phyloP scores from a whole-genome alignment of 2,797 vertebrate genomes.

The Sebastes oblongus region DNA sequence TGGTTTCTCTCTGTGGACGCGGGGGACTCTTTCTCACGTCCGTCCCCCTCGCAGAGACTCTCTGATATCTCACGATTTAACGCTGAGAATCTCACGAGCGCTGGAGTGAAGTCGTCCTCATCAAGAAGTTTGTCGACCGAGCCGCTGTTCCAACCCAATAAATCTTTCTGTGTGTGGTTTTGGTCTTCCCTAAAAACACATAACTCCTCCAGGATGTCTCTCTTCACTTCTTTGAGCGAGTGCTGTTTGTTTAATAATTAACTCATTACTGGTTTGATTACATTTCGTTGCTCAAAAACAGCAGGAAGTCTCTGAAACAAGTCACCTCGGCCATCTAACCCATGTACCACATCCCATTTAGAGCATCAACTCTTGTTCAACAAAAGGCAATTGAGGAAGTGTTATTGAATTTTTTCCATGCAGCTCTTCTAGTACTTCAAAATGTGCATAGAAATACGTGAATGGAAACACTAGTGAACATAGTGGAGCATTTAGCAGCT shows the following conservation, averaged over 20 bases:
- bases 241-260: conserved; percentile 57
- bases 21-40: conserved; percentile 59
- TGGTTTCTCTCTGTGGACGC: conserved; percentile 61
- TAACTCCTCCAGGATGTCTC: conserved; percentile 41
- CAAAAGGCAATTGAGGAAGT: too few species aligned
- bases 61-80: conserved; percentile 33
- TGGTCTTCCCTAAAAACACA: conserved; percentile 46
- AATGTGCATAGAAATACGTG: too few species aligned
- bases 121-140: conserved; percentile 21
- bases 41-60: conserved; percentile 35
- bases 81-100: conserved; percentile 39
- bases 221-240: conserved; percentile 24
- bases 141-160: conserved; percentile 36
- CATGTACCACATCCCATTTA: too few species aligned
- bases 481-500: too few species aligned
- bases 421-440: too few species aligned
- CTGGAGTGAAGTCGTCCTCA: conserved; percentile 9
- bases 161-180: conserved; percentile 52
- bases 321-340: too few species aligned
- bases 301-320: too few species aligned
- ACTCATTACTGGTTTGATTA: conserved; percentile 26
- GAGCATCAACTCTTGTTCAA: too few species aligned
- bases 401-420: too few species aligned
- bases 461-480: too few species aligned
- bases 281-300: background rate